Conservation (phyloP, 2,888 invertebrate species). For the Diplolepis rosae region DNA sequence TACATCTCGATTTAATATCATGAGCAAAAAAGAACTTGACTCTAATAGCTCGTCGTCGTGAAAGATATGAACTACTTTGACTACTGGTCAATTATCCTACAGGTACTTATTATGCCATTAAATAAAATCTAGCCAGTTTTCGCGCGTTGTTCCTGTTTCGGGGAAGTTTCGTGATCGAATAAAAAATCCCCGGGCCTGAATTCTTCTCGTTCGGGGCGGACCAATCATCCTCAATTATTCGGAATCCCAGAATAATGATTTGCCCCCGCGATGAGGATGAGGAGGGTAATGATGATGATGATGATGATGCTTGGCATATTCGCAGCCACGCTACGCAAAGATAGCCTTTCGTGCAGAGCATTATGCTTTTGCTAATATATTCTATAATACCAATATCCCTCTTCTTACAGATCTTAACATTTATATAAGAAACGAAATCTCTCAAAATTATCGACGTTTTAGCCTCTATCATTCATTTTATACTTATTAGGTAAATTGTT, state of each 20-base stretch:
- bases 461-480: no score
- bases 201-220: slow-evolving; percentile 32
- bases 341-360: slow-evolving; percentile 59
- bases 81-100: slow-evolving; percentile 21
- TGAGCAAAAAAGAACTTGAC: not conserved
- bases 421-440: not conserved
- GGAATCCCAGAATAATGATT: slow-evolving; percentile 58
- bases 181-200: slow-evolving; percentile 33
- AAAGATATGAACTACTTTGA: slow-evolving; percentile 22
- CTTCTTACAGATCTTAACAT: not conserved
- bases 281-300: slow-evolving; percentile 16
- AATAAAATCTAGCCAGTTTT: slow-evolving; percentile 2
- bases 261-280: slow-evolving; percentile 53
- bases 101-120: slow-evolving; percentile 25
- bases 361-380: slow-evolving; percentile 50
- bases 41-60: not conserved
- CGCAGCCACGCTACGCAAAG: slow-evolving; percentile 51
- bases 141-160: slow-evolving; percentile 33
- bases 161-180: slow-evolving; percentile 43
- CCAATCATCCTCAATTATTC: slow-evolving; percentile 62
- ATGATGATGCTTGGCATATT: slow-evolving; percentile 52
- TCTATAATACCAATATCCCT: slow-evolving; percentile 50
- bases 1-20: no score
- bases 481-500: no score
- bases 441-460: not conserved